Evolutionary conservation across 1,140 invertebrate species (phyloP).

Genomic region (Microplitis demolitor): DNA sequence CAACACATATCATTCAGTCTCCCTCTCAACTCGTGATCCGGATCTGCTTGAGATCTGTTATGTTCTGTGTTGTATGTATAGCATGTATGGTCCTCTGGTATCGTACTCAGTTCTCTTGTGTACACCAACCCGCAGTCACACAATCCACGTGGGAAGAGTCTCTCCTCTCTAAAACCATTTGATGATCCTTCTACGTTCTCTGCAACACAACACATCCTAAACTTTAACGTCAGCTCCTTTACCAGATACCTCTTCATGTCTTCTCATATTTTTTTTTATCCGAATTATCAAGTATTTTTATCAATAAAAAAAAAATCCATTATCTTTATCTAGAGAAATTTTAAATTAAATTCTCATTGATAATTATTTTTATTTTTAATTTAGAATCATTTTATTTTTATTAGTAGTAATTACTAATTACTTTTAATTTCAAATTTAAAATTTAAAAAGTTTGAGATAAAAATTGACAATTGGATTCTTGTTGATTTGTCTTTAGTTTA

Average conservation of each 20-base stretch:
- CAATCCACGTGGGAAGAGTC: slow-evolving; percentile 58
- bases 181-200: slow-evolving; percentile 23
- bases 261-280: neutral
- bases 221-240: neutral
- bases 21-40: slow-evolving; percentile 19
- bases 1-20: slow-evolving; percentile 2
- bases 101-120: slow-evolving; percentile 12
- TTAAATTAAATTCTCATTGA: no score
- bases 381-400: no score
- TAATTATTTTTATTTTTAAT: no score
- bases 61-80: neutral
- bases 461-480: no score
- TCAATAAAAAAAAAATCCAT: neutral
- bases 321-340: no score
- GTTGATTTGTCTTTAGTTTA: no score
- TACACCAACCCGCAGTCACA: slow-evolving; percentile 49
- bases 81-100: slow-evolving; percentile 23
- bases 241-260: slow-evolving; percentile 11
- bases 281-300: neutral
- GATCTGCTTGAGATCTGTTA: neutral
- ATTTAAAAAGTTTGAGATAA: no score
- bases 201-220: neutral
- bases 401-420: no score
- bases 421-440: no score
- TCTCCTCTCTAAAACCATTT: slow-evolving; percentile 5